Evolutionary conservation across 2,888 invertebrate species (phyloP).

Genomic region (Thera britannica): DNA sequence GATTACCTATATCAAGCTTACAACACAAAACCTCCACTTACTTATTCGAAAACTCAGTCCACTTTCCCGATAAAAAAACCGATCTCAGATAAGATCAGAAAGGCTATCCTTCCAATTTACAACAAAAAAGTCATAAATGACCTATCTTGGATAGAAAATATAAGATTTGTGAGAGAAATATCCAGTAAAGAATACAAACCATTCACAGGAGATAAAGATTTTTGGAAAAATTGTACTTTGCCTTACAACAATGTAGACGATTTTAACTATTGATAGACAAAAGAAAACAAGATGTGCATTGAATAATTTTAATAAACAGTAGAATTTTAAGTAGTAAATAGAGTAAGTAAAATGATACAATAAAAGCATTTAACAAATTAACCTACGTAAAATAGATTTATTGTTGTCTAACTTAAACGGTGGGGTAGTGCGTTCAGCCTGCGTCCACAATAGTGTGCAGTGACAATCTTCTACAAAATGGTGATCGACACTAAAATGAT

Average conservation of each 20-base stretch:
- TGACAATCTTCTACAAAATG: no score
- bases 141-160: constrained; percentile 68
- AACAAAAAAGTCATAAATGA: constrained; percentile 28
- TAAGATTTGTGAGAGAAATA: constrained; percentile 65
- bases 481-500: no score
- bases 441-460: no score
- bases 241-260: constrained; percentile 55
- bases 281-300: constrained; percentile 42
- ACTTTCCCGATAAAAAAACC: not conserved
- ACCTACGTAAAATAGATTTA: constrained; percentile 16
- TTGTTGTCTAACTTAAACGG: no score
- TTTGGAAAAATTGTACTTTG: constrained; percentile 63
- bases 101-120: constrained; percentile 8
- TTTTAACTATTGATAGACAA: constrained; percentile 41
- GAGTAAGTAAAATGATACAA: constrained; percentile 35
- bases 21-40: constrained; percentile 10
- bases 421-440: no score
- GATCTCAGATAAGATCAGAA: not conserved
- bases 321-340: constrained; percentile 19
- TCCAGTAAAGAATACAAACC: constrained; percentile 54
- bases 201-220: constrained; percentile 45
- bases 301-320: constrained; percentile 37
- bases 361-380: constrained; percentile 21
- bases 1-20: not conserved
- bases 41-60: constrained; percentile 2